A percentile compares a stretch with the other conserved stretches of the same genome.
phyloP scores from a whole-genome alignment of 2,888 invertebrate species.

The Brassicogethes aeneus region DNA sequence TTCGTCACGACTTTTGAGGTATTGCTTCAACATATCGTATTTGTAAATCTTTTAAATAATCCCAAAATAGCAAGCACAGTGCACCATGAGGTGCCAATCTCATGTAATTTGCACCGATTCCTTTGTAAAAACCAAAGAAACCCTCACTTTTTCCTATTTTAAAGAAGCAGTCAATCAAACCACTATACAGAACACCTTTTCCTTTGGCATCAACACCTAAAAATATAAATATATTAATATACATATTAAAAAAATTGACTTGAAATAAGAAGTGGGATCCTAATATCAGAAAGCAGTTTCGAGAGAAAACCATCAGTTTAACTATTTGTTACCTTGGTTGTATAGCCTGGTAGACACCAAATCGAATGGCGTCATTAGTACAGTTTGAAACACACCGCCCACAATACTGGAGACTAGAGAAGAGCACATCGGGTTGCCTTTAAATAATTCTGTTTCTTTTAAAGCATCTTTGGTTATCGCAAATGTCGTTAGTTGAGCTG shows the following conservation, averaged over 20 bases:
- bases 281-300: too few relatives aligned
- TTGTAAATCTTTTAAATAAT: conserved; percentile 37
- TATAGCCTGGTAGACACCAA: conserved; percentile 82
- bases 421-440: conserved; percentile 45
- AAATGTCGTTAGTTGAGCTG: conserved; percentile 76
- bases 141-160: conserved; percentile 75
- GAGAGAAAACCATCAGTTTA: too few relatives aligned
- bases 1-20: neutral
- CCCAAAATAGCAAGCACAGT: conserved; percentile 81
- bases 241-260: neutral
- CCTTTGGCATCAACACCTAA: conserved; percentile 54
- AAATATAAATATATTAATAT: conserved; percentile 24
- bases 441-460: conserved; percentile 27
- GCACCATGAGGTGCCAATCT: conserved; percentile 86
- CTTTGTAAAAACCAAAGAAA: conserved; percentile 78
- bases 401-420: conserved; percentile 62
- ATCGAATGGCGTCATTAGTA: conserved; percentile 80
- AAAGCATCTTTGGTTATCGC: conserved; percentile 51
- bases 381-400: conserved; percentile 65
- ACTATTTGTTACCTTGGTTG: conserved; percentile 60
- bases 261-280: too few relatives aligned
- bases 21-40: conserved; percentile 14
- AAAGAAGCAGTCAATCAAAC: conserved; percentile 63
- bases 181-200: conserved; percentile 57
- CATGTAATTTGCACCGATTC: conserved; percentile 78